These are phyloP conservation scores for Clusia tigrina DNA, from an alignment of 2,888 invertebrate genomes.

Conservation along the genomic window DNA sequence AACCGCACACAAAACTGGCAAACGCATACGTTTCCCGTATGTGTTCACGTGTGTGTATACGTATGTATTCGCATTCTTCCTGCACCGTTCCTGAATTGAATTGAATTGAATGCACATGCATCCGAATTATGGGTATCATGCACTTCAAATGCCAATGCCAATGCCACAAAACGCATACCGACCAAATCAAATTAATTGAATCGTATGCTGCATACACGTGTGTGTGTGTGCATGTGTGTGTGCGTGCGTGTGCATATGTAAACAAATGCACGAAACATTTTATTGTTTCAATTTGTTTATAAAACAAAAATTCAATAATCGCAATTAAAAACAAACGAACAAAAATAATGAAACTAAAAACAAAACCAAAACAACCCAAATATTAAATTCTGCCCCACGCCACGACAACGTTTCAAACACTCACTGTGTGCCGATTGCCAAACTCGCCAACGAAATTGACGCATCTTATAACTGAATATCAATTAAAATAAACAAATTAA, in stretches of 20 bases:
- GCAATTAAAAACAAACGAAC: conserved; percentile 13
- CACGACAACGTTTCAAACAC: conserved; percentile 10
- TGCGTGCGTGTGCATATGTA: neutral
- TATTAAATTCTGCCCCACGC: conserved; percentile 17
- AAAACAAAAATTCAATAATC: neutral
- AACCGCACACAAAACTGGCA: conserved; percentile 6
- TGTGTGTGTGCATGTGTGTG: neutral
- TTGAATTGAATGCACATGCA: neutral
- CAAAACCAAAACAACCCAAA: conserved; percentile 18
- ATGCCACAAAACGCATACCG: no score
- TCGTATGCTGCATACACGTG: no score
- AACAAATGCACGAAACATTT: conserved; percentile 19
- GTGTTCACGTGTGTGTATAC: neutral
- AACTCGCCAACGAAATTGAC: conserved; percentile 31
- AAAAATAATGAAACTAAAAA: no score
- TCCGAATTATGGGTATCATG: no score
- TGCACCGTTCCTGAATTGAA: conserved; percentile 15
- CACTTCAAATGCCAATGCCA: no score
- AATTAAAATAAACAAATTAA: conserved; percentile 28
- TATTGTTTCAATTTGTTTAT: conserved; percentile 19
- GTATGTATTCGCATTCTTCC: conserved; percentile 13
- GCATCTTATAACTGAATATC: conserved; percentile 30
- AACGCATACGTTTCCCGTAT: conserved; percentile 6
- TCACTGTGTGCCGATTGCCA: conserved; percentile 31
- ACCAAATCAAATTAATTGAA: no score